Conservation (phyloP, 2,888 invertebrate genomes). For the Seira musarum region DNA sequence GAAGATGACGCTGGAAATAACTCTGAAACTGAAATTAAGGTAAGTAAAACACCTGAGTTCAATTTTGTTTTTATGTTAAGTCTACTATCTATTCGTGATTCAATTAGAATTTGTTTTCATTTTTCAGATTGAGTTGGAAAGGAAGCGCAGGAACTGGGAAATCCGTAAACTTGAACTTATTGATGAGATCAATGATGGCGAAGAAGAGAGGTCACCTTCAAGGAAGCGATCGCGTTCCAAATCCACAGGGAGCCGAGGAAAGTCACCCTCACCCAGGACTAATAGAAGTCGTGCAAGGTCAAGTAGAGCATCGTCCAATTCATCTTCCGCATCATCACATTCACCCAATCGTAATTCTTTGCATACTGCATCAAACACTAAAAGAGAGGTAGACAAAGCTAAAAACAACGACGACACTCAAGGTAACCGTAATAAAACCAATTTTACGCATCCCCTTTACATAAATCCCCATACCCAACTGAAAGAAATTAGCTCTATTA, state of each 20-base stretch:
- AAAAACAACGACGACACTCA: constrained; percentile 46
- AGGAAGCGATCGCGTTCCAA: constrained; percentile 40
- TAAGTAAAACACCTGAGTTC: constrained; percentile 70
- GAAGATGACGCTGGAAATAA: constrained; percentile 73
- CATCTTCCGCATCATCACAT: background rate
- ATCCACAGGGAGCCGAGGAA: constrained; percentile 19
- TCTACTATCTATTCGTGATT: background rate
- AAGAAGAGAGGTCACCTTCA: constrained; percentile 6
- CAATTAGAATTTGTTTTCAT: constrained; percentile 10
- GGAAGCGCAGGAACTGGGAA: constrained; percentile 59
- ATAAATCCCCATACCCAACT: constrained; percentile 3
- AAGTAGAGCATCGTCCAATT: constrained; percentile 1
- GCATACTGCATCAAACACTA: constrained; percentile 40
- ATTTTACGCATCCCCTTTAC: constrained; percentile 20
- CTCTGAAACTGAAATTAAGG: constrained; percentile 84
- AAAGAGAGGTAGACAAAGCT: constrained; percentile 63
- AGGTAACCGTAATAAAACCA: constrained; percentile 43
- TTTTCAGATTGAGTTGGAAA: constrained; percentile 61
- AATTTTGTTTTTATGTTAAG: constrained; percentile 16
- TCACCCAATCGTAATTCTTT: background rate
- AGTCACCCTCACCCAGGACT: background rate
- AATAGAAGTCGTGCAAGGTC: constrained; percentile 9
- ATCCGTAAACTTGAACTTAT: constrained; percentile 36
- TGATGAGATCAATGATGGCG: constrained; percentile 5
- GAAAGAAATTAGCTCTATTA: constrained; percentile 1